These are phyloP conservation scores for Gallinago media DNA, from an alignment of 2,113 vertebrate genomes.

Conservation along the genomic window DNA sequence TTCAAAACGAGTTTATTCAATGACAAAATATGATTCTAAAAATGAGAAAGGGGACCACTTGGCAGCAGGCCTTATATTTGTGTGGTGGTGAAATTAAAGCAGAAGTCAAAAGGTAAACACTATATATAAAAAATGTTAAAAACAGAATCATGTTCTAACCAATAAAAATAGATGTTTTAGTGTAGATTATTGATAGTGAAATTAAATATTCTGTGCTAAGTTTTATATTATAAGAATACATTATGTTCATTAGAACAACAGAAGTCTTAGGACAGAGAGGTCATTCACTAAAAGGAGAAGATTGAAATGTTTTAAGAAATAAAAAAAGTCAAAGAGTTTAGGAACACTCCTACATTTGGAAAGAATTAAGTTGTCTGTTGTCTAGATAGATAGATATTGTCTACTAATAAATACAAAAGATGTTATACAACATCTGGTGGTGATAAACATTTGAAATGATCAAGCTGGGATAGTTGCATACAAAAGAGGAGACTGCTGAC, in stretches of 20 bases:
- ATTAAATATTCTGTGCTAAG: not conserved
- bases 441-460: constrained; percentile 1
- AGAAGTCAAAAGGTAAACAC: not conserved
- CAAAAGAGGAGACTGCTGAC: not conserved
- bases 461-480: not conserved
- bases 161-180: not conserved
- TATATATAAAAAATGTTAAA: not conserved
- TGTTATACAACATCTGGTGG: not conserved
- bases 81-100: not conserved
- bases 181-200: not conserved
- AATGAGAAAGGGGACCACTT: not conserved
- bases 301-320: not conserved
- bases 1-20: not conserved
- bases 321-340: not conserved
- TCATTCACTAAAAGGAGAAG: not conserved
- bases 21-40: not conserved
- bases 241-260: not conserved
- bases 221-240: not conserved
- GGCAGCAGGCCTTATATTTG: not conserved
- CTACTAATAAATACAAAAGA: not conserved
- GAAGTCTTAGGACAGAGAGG: not conserved
- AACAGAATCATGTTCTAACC: not conserved
- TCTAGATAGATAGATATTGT: not conserved
- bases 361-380: not conserved
- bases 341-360: not conserved